Conservation (phyloP, 2,797 vertebrate species). For the Garrulus glandarius region DNA sequence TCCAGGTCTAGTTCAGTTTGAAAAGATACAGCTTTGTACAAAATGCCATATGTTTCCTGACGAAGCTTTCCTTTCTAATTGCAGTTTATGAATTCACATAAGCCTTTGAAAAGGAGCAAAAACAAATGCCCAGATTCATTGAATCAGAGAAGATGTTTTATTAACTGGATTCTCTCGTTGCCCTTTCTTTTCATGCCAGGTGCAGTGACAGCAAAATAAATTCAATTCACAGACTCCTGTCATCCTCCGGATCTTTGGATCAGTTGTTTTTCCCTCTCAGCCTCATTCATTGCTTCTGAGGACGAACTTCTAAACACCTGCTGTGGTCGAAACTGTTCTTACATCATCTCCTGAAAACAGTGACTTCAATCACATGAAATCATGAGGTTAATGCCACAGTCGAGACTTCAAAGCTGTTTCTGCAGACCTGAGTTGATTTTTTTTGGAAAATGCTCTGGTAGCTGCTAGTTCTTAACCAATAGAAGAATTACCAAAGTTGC, state of each 20-base stretch:
- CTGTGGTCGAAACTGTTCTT: not conserved
- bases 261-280: not conserved
- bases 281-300: not conserved
- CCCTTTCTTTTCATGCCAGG: slow-evolving; percentile 14
- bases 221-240: not conserved
- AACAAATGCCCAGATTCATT: slow-evolving; percentile 8
- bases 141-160: not conserved
- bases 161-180: not conserved
- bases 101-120: slow-evolving; percentile 20
- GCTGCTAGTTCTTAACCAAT: not conserved
- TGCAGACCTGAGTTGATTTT: not conserved
- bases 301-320: not conserved
- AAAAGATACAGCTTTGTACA: not conserved
- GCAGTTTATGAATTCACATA: not conserved
- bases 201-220: slow-evolving; percentile 24
- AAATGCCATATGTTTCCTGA: not conserved
- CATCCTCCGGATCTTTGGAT: not conserved
- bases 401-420: not conserved
- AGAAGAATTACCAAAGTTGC: not conserved
- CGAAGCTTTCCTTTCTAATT: not conserved
- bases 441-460: not conserved
- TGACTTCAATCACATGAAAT: not conserved
- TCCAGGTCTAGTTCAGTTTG: not conserved
- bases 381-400: not conserved
- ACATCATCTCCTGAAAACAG: not conserved